These are phyloP conservation scores for Nymphicus hollandicus DNA, from an alignment of 2,113 vertebrate species.

Conservation along the genomic window DNA sequence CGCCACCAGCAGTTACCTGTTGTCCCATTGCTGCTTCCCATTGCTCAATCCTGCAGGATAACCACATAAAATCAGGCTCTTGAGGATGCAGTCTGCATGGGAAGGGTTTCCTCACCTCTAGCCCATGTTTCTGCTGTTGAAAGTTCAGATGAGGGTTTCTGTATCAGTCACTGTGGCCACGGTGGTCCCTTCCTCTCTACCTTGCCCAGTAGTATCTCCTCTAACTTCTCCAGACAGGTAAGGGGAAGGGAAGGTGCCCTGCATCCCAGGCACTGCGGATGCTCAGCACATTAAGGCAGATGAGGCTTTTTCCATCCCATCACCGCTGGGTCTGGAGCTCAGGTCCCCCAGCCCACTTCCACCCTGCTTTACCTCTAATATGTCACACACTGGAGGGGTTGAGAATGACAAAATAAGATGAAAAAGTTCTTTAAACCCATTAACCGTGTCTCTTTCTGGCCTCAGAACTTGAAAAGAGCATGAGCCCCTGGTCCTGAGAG, in stretches of 20 bases:
- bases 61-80: background rate
- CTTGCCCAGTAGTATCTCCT: background rate
- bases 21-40: background rate
- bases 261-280: background rate
- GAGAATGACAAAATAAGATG: background rate
- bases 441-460: background rate
- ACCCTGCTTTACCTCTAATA: background rate
- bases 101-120: background rate
- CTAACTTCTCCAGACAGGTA: background rate
- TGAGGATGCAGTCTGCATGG: fast-evolving
- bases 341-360: background rate
- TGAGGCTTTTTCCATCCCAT: background rate
- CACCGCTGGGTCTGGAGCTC: background rate
- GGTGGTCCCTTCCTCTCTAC: background rate
- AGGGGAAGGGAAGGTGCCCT: background rate
- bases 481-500: background rate
- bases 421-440: background rate
- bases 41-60: background rate
- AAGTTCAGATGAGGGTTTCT: background rate
- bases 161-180: fast-evolving
- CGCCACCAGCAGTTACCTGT: background rate
- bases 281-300: background rate
- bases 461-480: background rate
- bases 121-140: fast-evolving
- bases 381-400: fast-evolving